Evolutionary conservation across 2,113 vertebrate species (phyloP).

Genomic region (Passer montanus): DNA sequence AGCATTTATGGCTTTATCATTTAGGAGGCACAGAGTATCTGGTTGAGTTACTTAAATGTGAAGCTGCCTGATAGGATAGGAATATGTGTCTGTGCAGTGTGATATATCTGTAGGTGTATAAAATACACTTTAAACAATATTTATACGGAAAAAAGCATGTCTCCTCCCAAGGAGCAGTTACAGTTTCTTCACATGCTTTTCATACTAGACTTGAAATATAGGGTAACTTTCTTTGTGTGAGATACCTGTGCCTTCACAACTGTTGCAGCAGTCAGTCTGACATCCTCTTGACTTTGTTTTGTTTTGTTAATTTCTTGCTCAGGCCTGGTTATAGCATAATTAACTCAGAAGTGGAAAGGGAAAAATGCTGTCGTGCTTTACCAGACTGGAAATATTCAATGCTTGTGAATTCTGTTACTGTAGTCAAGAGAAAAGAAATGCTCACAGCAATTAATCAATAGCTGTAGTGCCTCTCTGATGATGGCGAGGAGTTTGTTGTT

Average conservation of each 20-base stretch:
- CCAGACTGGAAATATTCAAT: neutral
- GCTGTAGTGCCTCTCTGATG: neutral
- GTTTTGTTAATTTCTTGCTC: neutral
- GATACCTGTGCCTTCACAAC: neutral
- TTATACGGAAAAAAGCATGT: constrained; percentile 1
- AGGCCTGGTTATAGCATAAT: neutral
- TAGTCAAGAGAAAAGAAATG: neutral
- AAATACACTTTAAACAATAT: neutral
- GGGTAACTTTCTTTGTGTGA: neutral
- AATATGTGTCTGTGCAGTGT: neutral
- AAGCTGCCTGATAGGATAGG: constrained; percentile 24
- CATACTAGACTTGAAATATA: neutral
- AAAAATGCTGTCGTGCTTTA: neutral
- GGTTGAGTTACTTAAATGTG: constrained; percentile 23
- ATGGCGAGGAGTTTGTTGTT: constrained; percentile 4
- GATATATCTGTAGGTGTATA: constrained; percentile 6
- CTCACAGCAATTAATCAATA: neutral
- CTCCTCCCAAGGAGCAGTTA: constrained; percentile 10
- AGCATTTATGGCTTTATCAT: constrained; percentile 26
- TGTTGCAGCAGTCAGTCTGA: neutral
- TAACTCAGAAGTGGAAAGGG: neutral
- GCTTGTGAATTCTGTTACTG: constrained; percentile 9
- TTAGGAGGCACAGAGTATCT: constrained; percentile 14
- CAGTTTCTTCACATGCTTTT: constrained; percentile 19
- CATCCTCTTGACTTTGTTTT: neutral